Evolutionary conservation across 2,888 invertebrate genomes (phyloP), one percentile per base, ranked within the genome.

Genomic region (Microplitis deprimator): DNA sequence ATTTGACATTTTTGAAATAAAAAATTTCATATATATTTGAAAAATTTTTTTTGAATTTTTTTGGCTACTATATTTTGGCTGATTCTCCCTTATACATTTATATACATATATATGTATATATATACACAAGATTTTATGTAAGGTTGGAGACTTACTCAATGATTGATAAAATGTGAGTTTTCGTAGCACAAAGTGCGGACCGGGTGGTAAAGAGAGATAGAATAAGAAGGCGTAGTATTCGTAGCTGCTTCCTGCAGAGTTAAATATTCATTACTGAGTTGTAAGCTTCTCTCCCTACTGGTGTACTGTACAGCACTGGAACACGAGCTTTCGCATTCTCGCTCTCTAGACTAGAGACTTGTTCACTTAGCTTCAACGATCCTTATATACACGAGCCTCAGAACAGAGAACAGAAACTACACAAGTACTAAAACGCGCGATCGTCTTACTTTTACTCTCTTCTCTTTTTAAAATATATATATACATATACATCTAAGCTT

Each of bases 191-290:
- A 50, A 50, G 50, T 50, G 50, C 13, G 50, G 50, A 6, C 13
- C 13, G 50, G 50, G 50, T 29, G 10, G 3, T 8, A 5, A 50
- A 50, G 13, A 50, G 50, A 50, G 50, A 50, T 6, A 50, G 50
- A 50, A 50, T 50, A 50, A 50, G 50, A 50, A 50, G 50, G 50
- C 50, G 13, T 50, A 50, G 50, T 50, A 50, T 59, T 40, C 61
- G 78, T 71, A 38, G 50, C 74, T 74, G 67, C 79, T 77, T 81
- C 74, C 77, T 60, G 60, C 50, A 50, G 78, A 75, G 77, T 86
- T 84, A 85, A 86, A 86, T 86, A 86, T 86, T 86, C 86, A 85
- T 76, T 50, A 50, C 50, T 79, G 79, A 75, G 78, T 77, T 50
- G 71, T 72, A 72, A 72, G 71, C 71, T 72, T 62, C 39, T 40